These are phyloP conservation scores for Rattus rattus DNA, from an alignment of 2,113 vertebrate genomes.

Conservation along the genomic window DNA sequence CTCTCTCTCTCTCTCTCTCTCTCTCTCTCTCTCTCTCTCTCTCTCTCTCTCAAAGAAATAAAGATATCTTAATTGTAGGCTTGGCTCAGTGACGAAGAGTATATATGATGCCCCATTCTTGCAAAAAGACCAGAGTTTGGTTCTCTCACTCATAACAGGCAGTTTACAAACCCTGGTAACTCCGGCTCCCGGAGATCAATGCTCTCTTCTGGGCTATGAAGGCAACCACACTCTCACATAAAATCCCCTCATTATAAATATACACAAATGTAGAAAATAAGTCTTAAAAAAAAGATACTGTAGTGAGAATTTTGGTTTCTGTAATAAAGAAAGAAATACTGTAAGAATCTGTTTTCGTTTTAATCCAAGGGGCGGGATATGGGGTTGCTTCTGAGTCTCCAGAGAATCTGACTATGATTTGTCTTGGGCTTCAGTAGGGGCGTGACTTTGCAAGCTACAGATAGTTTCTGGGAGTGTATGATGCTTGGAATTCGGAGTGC, in stretches of 20 bases:
- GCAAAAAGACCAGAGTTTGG: not conserved
- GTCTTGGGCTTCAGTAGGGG: too few relatives aligned
- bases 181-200: too few relatives aligned
- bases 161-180: not conserved
- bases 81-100: not conserved
- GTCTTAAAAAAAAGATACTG: not conserved
- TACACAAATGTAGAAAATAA: not conserved
- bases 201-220: not conserved
- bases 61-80: not conserved
- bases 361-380: too few relatives aligned
- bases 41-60: not conserved
- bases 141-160: too few relatives aligned
- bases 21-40: not conserved
- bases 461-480: too few relatives aligned
- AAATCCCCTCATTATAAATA: not conserved
- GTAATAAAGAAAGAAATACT: not conserved
- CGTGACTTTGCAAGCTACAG: too few relatives aligned
- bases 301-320: not conserved
- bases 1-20: not conserved
- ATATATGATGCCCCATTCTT: not conserved
- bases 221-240: not conserved
- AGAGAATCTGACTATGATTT: too few relatives aligned
- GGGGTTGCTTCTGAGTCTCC: too few relatives aligned
- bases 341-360: not conserved
- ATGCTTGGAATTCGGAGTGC: too few relatives aligned